Percentiles rank a stretch among this genome's conserved stretches.
Conservation (phyloP, 2,888 invertebrate species). For the Spodoptera exigua region DNA sequence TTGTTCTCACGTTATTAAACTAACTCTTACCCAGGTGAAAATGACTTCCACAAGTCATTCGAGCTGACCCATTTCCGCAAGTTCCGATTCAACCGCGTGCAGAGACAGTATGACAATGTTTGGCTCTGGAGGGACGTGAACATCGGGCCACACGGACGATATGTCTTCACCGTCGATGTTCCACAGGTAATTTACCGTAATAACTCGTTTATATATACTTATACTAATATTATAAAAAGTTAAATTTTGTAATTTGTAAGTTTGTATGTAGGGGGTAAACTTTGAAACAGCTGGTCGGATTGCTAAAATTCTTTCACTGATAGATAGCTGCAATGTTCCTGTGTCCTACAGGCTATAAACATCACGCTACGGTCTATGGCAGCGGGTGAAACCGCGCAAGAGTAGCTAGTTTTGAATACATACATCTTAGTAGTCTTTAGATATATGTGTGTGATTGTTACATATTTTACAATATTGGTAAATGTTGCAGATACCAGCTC, state of each 20-base stretch:
- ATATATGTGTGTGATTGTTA: too few relatives aligned
- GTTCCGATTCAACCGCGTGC: conserved; percentile 95
- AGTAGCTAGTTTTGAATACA: too few relatives aligned
- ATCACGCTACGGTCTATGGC: too few relatives aligned
- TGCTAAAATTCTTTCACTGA: too few relatives aligned
- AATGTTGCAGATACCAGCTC: conserved; percentile 90
- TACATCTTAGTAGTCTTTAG: too few relatives aligned
- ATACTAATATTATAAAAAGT: too few relatives aligned
- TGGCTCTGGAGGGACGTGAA: conserved; percentile 99
- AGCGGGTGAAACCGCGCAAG: too few relatives aligned
- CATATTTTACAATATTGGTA: background rate
- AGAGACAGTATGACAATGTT: conserved; percentile 97
- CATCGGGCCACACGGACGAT: conserved; percentile 96
- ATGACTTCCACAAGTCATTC: conserved; percentile 89
- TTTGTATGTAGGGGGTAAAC: too few relatives aligned
- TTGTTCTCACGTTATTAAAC: background rate
- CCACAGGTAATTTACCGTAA: conserved; percentile 85
- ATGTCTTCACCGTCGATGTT: conserved; percentile 95
- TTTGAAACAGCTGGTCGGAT: too few relatives aligned
- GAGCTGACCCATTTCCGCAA: conserved; percentile 93
- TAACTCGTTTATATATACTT: background rate
- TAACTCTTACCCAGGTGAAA: conserved; percentile 79
- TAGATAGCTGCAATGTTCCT: too few relatives aligned
- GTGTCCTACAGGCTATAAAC: too few relatives aligned
- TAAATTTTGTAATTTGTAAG: too few relatives aligned